Conservation (phyloP, 2,113 vertebrate species). For the Tautogolabrus adspersus region DNA sequence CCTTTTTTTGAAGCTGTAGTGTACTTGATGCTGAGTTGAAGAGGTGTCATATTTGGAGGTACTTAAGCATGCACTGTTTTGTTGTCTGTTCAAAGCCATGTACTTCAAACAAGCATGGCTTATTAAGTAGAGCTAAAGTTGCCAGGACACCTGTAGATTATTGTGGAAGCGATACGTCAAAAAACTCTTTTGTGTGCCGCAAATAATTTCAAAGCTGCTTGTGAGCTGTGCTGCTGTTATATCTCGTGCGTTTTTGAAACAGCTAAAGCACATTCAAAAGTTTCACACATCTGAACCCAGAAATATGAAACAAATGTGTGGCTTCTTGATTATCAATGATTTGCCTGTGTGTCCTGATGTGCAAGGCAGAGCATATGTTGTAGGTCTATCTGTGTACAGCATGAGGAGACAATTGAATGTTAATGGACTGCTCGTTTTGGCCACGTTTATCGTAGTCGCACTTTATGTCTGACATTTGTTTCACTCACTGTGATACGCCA, state of each 20-base stretch:
- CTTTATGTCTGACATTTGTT: slow-evolving; percentile 26
- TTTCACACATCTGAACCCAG: slow-evolving; percentile 51
- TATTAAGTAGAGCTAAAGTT: slow-evolving; percentile 78
- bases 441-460: slow-evolving; percentile 17
- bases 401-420: not conserved
- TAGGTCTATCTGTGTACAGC: slow-evolving; percentile 9
- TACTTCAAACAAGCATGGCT: slow-evolving; percentile 75
- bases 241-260: slow-evolving; percentile 54
- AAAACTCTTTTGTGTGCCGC: slow-evolving; percentile 65
- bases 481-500: slow-evolving; percentile 23
- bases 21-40: slow-evolving; percentile 78
- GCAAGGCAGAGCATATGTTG: slow-evolving; percentile 38
- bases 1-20: slow-evolving; percentile 73
- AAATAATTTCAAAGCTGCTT: slow-evolving; percentile 71
- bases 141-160: slow-evolving; percentile 80
- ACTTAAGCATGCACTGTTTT: slow-evolving; percentile 77
- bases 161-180: slow-evolving; percentile 61
- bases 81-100: slow-evolving; percentile 78
- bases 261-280: slow-evolving; percentile 32
- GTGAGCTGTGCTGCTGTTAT: slow-evolving; percentile 44
- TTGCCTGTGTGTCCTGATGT: slow-evolving; percentile 29
- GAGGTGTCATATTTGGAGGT: slow-evolving; percentile 78
- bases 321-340: slow-evolving; percentile 48
- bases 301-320: slow-evolving; percentile 50
- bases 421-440: slow-evolving; percentile 12